Conservation (phyloP, 2,797 vertebrate genomes). For the Scolopax bukidnonensis region DNA sequence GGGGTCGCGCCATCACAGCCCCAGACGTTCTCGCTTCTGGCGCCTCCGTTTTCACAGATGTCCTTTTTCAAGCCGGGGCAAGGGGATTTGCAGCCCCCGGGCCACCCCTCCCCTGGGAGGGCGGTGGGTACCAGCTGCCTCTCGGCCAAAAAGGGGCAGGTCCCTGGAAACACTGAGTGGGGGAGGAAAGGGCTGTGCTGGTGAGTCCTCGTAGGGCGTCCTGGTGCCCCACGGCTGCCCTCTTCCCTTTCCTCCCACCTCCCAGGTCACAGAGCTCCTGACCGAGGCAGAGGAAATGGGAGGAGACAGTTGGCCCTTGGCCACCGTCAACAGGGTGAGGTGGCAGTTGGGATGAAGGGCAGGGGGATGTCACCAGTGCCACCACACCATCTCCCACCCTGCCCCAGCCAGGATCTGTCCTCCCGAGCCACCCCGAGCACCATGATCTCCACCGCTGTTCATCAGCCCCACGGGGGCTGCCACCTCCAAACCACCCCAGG, state of each 20-base stretch:
- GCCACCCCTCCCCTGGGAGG: background rate
- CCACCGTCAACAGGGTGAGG: background rate
- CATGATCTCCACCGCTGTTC: background rate
- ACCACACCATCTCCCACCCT: background rate
- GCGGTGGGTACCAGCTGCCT: background rate
- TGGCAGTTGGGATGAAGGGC: background rate
- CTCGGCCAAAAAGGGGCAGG: background rate
- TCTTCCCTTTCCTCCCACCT: background rate
- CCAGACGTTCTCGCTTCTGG: background rate
- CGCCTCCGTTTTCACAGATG: background rate
- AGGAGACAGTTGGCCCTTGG: background rate
- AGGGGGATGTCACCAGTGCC: background rate
- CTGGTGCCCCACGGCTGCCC: background rate
- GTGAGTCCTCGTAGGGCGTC: fast-evolving
- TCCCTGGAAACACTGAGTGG: background rate
- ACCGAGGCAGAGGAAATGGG: background rate
- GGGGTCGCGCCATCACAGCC: background rate
- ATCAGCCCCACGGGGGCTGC: fast-evolving
- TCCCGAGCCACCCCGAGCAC: background rate
- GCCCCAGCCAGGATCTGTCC: background rate
- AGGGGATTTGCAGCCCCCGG: background rate
- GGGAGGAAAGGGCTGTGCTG: background rate
- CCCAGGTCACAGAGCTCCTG: background rate
- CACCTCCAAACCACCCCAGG: background rate
- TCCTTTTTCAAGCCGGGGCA: background rate